A percentile compares a stretch with the other conserved stretches of the same genome.
Evolutionary conservation across 2,113 vertebrate genomes (phyloP).

Genomic region (Chaetodon trifascialis): DNA sequence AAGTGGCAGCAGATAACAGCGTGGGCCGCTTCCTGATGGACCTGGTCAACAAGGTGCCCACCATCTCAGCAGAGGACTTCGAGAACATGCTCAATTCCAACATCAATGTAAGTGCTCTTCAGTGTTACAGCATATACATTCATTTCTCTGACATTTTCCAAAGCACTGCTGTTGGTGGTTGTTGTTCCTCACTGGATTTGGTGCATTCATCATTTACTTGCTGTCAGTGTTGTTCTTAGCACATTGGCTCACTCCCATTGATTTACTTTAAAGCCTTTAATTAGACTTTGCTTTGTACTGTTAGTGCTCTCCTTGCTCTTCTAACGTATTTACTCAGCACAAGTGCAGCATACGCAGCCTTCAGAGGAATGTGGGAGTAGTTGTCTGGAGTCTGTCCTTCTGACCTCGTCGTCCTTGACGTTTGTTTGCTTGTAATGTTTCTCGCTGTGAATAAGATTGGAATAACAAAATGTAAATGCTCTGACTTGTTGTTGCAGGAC

Average conservation of each 20-base stretch:
- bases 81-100: constrained; percentile 99
- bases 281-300: neutral
- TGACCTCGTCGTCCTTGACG: neutral
- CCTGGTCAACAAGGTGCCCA: constrained; percentile 97
- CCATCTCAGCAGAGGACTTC: constrained; percentile 95
- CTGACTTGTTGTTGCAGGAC: constrained; percentile 84
- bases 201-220: neutral
- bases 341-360: neutral
- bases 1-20: constrained; percentile 95
- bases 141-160: neutral
- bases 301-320: constrained; percentile 2
- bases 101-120: constrained; percentile 91
- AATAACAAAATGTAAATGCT: constrained; percentile 33
- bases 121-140: neutral
- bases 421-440: neutral
- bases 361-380: neutral
- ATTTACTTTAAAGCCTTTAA: constrained; percentile 17
- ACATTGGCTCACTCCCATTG: neutral
- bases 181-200: neutral
- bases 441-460: neutral
- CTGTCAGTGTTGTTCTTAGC: constrained; percentile 1
- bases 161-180: neutral
- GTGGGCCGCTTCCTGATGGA: constrained; percentile 97
- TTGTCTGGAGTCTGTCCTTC: neutral
- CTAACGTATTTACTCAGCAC: neutral